Conservation (phyloP, 2,888 invertebrate genomes). For the Spatulosminthurus flaviceps region DNA sequence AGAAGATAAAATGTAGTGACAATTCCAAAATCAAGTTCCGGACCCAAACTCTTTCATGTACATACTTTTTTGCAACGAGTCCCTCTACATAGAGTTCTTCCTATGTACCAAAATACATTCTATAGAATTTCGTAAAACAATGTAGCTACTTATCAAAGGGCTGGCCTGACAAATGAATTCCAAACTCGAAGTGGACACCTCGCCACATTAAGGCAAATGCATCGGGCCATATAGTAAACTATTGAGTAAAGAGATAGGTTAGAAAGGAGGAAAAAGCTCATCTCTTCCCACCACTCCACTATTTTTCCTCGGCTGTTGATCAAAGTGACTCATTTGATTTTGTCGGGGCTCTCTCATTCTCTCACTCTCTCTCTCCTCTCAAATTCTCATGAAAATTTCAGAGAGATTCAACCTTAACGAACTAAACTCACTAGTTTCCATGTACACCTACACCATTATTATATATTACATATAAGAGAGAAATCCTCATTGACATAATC, state of each 20-base stretch:
- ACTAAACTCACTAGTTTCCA: background rate
- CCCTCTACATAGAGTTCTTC: too few relatives aligned
- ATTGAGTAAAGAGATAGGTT: background rate
- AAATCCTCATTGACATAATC: too few relatives aligned
- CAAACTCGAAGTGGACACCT: conserved; percentile 40
- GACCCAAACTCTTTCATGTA: too few relatives aligned
- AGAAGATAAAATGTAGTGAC: too few relatives aligned
- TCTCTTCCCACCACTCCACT: conserved; percentile 28
- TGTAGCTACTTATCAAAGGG: conserved; percentile 22
- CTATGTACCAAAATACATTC: too few relatives aligned
- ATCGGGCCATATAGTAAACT: background rate
- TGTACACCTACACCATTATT: background rate
- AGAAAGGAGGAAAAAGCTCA: conserved; percentile 34
- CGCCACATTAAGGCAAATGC: conserved; percentile 37
- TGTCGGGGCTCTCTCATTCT: background rate
- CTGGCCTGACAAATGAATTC: conserved; percentile 41
- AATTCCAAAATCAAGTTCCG: too few relatives aligned
- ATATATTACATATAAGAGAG: too few relatives aligned
- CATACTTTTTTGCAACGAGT: too few relatives aligned
- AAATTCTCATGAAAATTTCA: background rate
- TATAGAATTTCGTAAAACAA: background rate
- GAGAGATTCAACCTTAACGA: background rate
- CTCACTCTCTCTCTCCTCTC: too few relatives aligned
- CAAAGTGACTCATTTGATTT: conserved; percentile 42
- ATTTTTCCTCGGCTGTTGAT: conserved; percentile 29